These are phyloP conservation scores for Coenonympha glycerion DNA, from an alignment of 2,888 invertebrate species.

Conservation along the genomic window DNA sequence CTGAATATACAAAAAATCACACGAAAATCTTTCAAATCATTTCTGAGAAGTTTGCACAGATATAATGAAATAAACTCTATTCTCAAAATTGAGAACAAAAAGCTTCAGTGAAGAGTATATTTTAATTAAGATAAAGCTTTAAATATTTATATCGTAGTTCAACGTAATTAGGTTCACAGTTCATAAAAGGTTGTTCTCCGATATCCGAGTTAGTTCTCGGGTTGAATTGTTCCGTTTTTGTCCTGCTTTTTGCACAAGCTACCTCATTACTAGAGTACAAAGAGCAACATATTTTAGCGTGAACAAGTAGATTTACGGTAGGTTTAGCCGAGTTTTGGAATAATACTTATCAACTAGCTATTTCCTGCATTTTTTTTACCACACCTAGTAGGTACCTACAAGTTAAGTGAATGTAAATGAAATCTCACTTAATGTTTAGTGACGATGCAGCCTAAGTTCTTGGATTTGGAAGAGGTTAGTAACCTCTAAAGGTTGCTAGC, in stretches of 20 bases:
- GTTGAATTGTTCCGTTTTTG: conserved; percentile 3
- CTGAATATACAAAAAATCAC: too few relatives aligned
- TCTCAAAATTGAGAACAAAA: too few relatives aligned
- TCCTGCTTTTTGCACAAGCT: not conserved
- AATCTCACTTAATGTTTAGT: too few relatives aligned
- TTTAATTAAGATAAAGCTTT: not conserved
- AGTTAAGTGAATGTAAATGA: too few relatives aligned
- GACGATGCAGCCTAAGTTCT: too few relatives aligned
- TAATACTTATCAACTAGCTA: not conserved
- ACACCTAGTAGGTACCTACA: too few relatives aligned
- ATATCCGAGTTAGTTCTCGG: conserved; percentile 1
- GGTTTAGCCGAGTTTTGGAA: not conserved
- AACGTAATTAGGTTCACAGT: not conserved
- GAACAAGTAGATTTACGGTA: not conserved
- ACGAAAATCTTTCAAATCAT: too few relatives aligned
- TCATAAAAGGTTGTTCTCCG: conserved; percentile 1
- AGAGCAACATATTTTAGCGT: not conserved
- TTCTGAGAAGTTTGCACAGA: too few relatives aligned
- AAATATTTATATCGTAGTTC: not conserved
- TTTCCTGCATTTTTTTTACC: too few relatives aligned
- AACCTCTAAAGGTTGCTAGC: too few relatives aligned
- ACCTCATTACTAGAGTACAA: not conserved
- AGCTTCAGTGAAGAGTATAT: not conserved
- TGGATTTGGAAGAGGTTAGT: too few relatives aligned
- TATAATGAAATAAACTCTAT: too few relatives aligned